Conservation (phyloP, 2,888 invertebrate genomes). For the Microctonus hyperodae region DNA sequence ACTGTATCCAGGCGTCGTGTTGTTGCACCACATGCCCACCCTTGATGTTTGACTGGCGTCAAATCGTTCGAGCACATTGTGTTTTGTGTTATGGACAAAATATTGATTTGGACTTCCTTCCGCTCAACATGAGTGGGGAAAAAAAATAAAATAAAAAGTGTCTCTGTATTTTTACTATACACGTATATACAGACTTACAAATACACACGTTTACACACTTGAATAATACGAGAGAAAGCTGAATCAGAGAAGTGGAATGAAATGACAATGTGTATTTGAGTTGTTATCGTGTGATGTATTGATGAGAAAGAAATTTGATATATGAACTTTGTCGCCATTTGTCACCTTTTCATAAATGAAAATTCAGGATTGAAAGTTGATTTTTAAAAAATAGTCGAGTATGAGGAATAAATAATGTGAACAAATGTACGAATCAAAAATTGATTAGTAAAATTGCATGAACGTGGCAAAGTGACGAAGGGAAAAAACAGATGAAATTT, state of each 20-base stretch:
- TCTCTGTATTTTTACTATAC: no score
- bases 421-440: slow-evolving; percentile 15
- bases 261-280: slow-evolving; percentile 22
- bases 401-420: slow-evolving; percentile 1
- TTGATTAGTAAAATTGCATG: not conserved
- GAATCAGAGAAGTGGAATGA: slow-evolving; percentile 13
- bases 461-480: not conserved
- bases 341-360: slow-evolving; percentile 24
- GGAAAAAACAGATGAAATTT: not conserved
- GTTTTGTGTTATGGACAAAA: slow-evolving; percentile 23
- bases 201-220: not conserved
- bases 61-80: not conserved
- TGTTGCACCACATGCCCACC: not conserved
- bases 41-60: slow-evolving; percentile 1
- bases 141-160: slow-evolving; percentile 13
- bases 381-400: not conserved
- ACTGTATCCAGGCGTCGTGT: slow-evolving; percentile 25
- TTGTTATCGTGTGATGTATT: slow-evolving; percentile 29
- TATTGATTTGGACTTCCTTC: slow-evolving; percentile 29
- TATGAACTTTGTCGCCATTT: slow-evolving; percentile 27
- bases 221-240: not conserved
- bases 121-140: slow-evolving; percentile 17
- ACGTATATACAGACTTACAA: no score
- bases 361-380: slow-evolving; percentile 21
- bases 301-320: slow-evolving; percentile 30